Evolutionary conservation across 2,113 vertebrate species (phyloP).

Genomic region (Boleophthalmus pectinirostris): DNA sequence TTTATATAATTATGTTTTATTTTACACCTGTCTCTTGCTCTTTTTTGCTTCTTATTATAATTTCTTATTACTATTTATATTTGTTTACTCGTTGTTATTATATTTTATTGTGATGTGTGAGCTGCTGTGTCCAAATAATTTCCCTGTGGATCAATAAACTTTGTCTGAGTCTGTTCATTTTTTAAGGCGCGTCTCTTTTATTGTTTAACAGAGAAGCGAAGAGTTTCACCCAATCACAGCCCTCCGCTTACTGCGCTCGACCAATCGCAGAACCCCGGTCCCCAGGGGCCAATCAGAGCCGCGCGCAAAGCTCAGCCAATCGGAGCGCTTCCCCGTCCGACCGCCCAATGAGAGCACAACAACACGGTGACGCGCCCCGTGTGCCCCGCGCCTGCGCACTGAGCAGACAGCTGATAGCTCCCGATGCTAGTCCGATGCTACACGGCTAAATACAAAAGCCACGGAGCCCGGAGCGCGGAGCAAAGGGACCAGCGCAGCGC

Average conservation of each 20-base stretch:
- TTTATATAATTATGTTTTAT: too few species aligned
- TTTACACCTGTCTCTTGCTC: too few species aligned
- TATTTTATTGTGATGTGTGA: too few species aligned
- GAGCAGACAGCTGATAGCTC: conserved; percentile 80
- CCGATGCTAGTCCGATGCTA: conserved; percentile 85
- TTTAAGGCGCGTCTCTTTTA: neutral
- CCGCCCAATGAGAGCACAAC: conserved; percentile 78
- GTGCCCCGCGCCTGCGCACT: conserved; percentile 84
- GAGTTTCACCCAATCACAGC: neutral
- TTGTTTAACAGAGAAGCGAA: neutral
- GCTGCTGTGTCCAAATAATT: too few species aligned
- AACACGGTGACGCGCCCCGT: conserved; percentile 76
- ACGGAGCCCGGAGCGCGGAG: conserved; percentile 79
- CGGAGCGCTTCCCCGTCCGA: neutral
- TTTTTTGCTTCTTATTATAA: too few species aligned
- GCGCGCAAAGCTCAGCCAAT: neutral
- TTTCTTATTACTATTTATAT: too few species aligned
- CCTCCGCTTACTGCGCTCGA: neutral
- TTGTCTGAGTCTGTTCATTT: too few species aligned
- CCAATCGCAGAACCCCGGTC: neutral
- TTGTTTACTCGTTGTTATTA: too few species aligned
- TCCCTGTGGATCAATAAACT: too few species aligned
- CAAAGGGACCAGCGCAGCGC: conserved; percentile 80
- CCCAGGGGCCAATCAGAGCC: neutral
- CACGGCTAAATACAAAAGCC: conserved; percentile 86